Percentiles rank a stretch among this genome's conserved stretches.
Conservation (phyloP, 2,888 invertebrate species). For the Leptothorax acervorum region DNA sequence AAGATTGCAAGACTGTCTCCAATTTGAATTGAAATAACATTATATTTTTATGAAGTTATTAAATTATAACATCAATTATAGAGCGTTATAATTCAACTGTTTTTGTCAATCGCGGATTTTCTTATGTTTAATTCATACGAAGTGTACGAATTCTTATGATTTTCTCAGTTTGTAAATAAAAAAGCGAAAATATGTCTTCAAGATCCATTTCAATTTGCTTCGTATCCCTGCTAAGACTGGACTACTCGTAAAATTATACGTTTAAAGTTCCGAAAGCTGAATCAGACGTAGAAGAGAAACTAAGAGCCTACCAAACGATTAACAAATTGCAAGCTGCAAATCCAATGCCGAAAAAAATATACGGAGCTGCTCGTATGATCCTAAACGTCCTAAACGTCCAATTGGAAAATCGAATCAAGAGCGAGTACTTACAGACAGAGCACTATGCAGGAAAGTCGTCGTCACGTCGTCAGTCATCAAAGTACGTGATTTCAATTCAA, state of each 20-base stretch:
- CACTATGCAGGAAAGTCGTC: conserved; percentile 26
- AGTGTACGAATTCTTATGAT: neutral
- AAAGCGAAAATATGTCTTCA: neutral
- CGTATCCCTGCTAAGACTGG: neutral
- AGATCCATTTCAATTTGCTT: neutral
- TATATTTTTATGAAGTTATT: neutral
- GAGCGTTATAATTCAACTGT: neutral
- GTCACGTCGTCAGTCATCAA: conserved; percentile 55
- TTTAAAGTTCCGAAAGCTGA: neutral
- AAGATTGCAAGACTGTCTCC: no score
- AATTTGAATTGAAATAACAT: neutral
- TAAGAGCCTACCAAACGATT: neutral
- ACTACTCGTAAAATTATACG: neutral
- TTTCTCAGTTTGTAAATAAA: neutral
- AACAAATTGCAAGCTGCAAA: neutral
- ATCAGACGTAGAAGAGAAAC: neutral
- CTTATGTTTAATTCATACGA: neutral
- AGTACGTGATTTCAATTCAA: conserved; percentile 31
- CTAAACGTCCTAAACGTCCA: neutral
- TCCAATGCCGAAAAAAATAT: conserved; percentile 48
- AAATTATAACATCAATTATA: neutral
- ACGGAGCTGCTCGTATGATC: conserved; percentile 46
- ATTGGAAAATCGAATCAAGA: neutral
- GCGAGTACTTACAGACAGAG: neutral
- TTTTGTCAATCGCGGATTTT: neutral